Conservation (phyloP, 2,888 invertebrate species). For the Pristionchus arcanus region DNA sequence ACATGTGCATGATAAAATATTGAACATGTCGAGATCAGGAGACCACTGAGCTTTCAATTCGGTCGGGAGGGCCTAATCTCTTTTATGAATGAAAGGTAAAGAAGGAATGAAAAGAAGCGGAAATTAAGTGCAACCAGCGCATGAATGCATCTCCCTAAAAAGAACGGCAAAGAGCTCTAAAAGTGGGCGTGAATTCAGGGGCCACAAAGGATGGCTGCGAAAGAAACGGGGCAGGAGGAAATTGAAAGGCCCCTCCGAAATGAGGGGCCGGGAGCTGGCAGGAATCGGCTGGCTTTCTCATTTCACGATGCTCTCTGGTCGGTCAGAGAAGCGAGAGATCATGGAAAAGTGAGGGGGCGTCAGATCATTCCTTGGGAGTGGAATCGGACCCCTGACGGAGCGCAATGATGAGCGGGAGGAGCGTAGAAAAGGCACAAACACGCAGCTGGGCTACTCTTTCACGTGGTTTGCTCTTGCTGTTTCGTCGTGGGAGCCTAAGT, state of each 20-base stretch:
- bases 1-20: too few species aligned
- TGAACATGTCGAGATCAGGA: too few species aligned
- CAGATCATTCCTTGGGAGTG: too few species aligned
- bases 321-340: too few species aligned
- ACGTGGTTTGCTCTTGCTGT: not conserved
- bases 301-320: too few species aligned
- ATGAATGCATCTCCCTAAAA: not conserved
- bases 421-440: not conserved
- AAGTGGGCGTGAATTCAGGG: not conserved
- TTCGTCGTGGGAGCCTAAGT: not conserved
- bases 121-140: too few species aligned
- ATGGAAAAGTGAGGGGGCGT: too few species aligned
- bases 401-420: not conserved
- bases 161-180: not conserved
- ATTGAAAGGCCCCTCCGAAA: conserved; percentile 30
- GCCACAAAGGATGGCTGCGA: not conserved
- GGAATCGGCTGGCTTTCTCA: not conserved
- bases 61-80: too few species aligned
- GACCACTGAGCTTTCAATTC: too few species aligned
- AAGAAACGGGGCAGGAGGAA: not conserved
- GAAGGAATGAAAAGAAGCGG: too few species aligned
- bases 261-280: not conserved
- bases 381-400: too few species aligned
- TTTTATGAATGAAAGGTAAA: too few species aligned
- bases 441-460: not conserved